Evolutionary conservation across 2,888 invertebrate genomes (phyloP), one percentile per base, ranked within the genome.

Genomic region (Cheilosia soror): DNA sequence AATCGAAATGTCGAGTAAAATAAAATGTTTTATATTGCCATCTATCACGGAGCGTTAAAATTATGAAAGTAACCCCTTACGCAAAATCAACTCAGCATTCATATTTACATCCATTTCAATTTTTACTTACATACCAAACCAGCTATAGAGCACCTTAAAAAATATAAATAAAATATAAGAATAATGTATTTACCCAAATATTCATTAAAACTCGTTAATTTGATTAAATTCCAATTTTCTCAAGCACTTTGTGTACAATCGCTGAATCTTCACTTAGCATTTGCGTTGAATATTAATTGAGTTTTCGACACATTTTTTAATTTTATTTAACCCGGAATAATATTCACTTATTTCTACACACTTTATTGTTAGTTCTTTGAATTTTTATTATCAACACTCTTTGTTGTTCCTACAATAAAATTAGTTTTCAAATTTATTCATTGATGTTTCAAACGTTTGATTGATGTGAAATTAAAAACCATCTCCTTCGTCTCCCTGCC

Each of bases 111-210:
- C 20, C 20, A 20, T 20, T 20, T 20, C 1, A 20, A 20, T 20
- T 20, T 20, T 20, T 20, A 20, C 20, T 20, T 29, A 29, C 5
- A 29, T 29, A 29, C 33, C 68, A 49, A 60, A 40, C 27, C 58
- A 42, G 15, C 44, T 33, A 37, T 55, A 63, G 13, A 37, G 31
- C 11, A 20, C 37, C 5, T 2, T 51, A 13, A 27, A 27, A 15
- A 25, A 47, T 15, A 51, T 33, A 42, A 25, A 5, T 63, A 15
- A 60, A 13, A 25, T 60, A 25, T 13, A 25, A n/a, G 11, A 27
- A 51, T n/a, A n/a, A 68, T 7, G 87, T 88, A 88, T 89, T 91
- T 92, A 92, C 92, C 92, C 92, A 92, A 92, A 91, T 91, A 91
- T 91, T 91, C 92, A 92, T 92, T 91, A 91, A 92, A 89, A 87